phyloP scores from a whole-genome alignment of 92 coral and sea anemone species.

The Bergia sp. region DNA sequence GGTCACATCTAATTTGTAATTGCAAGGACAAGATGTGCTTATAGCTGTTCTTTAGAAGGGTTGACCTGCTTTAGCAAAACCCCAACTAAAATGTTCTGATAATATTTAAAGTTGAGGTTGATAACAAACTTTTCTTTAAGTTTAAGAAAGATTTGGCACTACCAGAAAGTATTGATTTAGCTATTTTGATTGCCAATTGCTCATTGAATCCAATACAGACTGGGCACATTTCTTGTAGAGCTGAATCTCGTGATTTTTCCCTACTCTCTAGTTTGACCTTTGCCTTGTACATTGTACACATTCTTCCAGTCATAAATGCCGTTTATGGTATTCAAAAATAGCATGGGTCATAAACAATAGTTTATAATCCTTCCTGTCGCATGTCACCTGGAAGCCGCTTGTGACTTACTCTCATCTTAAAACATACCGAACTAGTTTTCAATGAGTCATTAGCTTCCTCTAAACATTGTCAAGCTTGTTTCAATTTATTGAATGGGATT shows the following conservation, averaged over 20 bases:
- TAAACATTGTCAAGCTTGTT: not conserved
- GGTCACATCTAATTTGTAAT: not conserved
- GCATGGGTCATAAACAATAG: not conserved
- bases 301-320: not conserved
- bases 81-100: not conserved
- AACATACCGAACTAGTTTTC: not conserved
- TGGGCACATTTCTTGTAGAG: not conserved
- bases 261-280: not conserved
- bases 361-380: not conserved
- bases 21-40: not conserved
- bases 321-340: constrained; percentile 4
- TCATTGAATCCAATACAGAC: not conserved
- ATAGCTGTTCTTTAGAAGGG: not conserved
- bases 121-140: not conserved
- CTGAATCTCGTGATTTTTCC: constrained; percentile 1
- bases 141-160: too few relatives aligned
- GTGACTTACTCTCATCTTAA: not conserved
- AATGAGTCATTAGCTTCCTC: not conserved
- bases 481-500: not conserved
- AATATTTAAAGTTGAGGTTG: not conserved
- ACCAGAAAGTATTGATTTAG: not conserved
- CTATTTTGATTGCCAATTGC: not conserved
- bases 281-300: constrained; percentile 13
- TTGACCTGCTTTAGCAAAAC: not conserved
- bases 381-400: not conserved